Evolutionary conservation across 37 sponge, comb jelly and placozoan species (phyloP).

Genomic region (Cliona cf. orientalis): DNA sequence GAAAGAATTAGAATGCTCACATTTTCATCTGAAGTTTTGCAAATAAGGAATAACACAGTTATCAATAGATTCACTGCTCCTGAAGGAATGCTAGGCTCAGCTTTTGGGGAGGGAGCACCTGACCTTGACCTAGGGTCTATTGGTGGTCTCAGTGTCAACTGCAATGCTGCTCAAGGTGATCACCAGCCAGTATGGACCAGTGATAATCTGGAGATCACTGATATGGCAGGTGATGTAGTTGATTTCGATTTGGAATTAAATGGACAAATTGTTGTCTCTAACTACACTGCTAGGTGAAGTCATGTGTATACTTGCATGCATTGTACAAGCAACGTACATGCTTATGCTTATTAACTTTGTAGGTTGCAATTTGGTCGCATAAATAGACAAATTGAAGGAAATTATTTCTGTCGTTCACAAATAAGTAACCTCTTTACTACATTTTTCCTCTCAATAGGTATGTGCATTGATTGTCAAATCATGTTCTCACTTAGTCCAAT

Average conservation of each 20-base stretch:
- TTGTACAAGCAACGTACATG: not conserved
- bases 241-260: not conserved
- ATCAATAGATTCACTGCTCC: no score
- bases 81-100: no score
- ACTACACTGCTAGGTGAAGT: not conserved
- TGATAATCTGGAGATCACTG: not conserved
- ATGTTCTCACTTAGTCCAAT: no score
- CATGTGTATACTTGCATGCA: not conserved
- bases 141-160: no score
- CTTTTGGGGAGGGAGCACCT: no score
- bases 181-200: not conserved
- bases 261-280: not conserved
- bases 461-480: not conserved
- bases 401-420: not conserved
- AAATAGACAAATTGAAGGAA: no score
- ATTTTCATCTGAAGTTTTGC: no score
- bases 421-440: not conserved
- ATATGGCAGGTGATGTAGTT: not conserved
- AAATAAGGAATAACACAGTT: no score
- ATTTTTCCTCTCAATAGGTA: not conserved
- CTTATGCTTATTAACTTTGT: not conserved
- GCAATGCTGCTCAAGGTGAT: not conserved
- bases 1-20: no score
- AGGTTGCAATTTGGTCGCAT: not conserved
- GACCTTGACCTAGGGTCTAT: no score